These are phyloP conservation scores for Chrysolina oricalcia DNA, from an alignment of 2,888 invertebrate genomes.

Conservation along the genomic window DNA sequence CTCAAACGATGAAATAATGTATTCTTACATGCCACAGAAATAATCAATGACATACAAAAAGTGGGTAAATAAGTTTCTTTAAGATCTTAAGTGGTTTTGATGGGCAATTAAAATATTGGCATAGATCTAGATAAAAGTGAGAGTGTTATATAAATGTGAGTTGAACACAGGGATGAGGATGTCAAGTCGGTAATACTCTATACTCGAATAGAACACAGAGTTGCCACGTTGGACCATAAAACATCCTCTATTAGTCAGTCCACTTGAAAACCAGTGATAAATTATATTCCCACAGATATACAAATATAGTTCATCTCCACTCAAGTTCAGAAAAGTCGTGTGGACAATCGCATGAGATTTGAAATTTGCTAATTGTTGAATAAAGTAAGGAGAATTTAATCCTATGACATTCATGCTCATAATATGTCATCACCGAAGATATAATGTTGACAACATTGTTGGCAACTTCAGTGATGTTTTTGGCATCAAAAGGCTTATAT, in stretches of 20 bases:
- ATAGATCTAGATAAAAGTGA: constrained; percentile 48
- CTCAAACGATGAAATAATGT: too few species aligned
- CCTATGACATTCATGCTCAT: neutral
- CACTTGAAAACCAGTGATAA: neutral
- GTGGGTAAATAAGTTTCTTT: neutral
- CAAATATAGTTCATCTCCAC: neutral
- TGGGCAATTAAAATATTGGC: constrained; percentile 51
- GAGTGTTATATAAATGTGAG: constrained; percentile 41
- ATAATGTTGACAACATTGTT: constrained; percentile 17
- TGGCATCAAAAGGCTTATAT: neutral
- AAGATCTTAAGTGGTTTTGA: constrained; percentile 33
- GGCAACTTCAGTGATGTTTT: constrained; percentile 3
- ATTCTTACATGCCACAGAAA: constrained; percentile 22
- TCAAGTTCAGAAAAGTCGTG: too few species aligned
- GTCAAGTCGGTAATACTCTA: constrained; percentile 37
- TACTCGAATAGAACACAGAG: constrained; percentile 28
- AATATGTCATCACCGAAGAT: constrained; percentile 12
- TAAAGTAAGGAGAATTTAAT: neutral
- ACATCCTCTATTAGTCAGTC: neutral
- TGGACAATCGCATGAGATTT: neutral
- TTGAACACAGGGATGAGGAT: constrained; percentile 30
- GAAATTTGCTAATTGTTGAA: neutral
- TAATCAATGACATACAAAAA: constrained; percentile 33
- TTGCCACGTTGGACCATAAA: constrained; percentile 26
- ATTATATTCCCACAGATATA: neutral